Evolutionary conservation across 2,113 vertebrate species (phyloP).

Genomic region (Coracopsis vasa): DNA sequence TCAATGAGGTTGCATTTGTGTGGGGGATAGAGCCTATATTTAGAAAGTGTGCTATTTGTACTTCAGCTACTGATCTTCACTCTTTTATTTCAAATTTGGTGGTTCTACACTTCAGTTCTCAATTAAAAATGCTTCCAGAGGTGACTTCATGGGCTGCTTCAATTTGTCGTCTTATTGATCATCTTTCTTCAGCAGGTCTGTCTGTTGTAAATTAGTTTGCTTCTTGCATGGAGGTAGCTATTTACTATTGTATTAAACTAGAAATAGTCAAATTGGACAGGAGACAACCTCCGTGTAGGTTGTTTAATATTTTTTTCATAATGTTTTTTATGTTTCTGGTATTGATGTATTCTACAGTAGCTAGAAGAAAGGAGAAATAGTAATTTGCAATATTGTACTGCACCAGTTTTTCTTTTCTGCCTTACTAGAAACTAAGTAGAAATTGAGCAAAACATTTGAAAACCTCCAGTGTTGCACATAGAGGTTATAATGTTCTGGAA

Average conservation of each 20-base stretch:
- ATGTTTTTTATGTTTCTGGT: neutral
- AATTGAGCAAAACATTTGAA: neutral
- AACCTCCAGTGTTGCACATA: neutral
- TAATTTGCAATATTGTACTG: neutral
- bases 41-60: neutral
- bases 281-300: accelerated
- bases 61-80: neutral
- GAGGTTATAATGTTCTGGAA: neutral
- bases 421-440: neutral
- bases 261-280: neutral
- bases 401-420: neutral
- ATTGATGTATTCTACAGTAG: neutral
- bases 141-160: neutral
- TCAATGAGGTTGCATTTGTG: neutral
- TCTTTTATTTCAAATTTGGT: neutral
- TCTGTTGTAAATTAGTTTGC: neutral
- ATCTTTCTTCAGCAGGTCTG: neutral
- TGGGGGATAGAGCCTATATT: neutral
- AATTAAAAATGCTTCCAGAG: neutral
- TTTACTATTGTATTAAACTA: neutral
- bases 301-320: neutral
- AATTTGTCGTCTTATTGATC: neutral
- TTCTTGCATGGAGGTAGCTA: neutral
- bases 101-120: neutral
- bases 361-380: neutral